Percentiles rank a stretch among this genome's conserved stretches.
These are phyloP conservation scores for Ramazzottius varieornatus DNA, from an alignment of 2,888 invertebrate genomes.

Conservation along the genomic window DNA sequence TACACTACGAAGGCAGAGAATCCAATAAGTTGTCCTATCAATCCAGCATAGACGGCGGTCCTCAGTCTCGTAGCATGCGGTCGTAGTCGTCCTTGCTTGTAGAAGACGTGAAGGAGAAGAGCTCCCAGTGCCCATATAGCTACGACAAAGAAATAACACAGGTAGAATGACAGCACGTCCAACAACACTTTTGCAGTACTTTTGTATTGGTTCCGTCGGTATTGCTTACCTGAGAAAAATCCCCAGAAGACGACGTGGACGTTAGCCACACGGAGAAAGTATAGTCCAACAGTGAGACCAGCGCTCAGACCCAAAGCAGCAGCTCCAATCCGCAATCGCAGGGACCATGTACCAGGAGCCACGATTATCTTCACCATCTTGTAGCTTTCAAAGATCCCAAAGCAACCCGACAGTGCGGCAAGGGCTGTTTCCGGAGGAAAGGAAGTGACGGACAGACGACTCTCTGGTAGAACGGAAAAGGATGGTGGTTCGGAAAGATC, in stretches of 20 bases:
- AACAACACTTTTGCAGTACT: no score
- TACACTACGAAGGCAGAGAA: slow-evolving; percentile 7
- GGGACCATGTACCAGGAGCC: not conserved
- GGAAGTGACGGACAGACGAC: no score
- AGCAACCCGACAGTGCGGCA: no score
- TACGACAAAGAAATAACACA: not conserved
- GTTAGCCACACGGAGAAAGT: not conserved
- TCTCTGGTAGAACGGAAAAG: no score
- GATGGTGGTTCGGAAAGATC: no score
- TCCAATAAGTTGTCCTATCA: slow-evolving; percentile 7
- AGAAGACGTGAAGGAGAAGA: not conserved
- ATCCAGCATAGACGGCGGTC: not conserved
- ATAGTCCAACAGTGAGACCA: not conserved
- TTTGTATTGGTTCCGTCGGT: no score
- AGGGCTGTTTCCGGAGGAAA: no score
- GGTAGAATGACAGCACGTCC: no score
- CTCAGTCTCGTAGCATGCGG: not conserved
- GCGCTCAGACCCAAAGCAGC: not conserved
- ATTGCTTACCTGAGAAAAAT: not conserved
- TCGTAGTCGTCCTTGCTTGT: not conserved
- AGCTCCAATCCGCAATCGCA: not conserved
- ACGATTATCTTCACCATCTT: not conserved
- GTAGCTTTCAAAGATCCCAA: no score
- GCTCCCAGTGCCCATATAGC: not conserved
- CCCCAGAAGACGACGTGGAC: not conserved